Base-by-base conservation (phyloP, 2,113 vertebrate species). In the Tetrao urogallus region DNA sequence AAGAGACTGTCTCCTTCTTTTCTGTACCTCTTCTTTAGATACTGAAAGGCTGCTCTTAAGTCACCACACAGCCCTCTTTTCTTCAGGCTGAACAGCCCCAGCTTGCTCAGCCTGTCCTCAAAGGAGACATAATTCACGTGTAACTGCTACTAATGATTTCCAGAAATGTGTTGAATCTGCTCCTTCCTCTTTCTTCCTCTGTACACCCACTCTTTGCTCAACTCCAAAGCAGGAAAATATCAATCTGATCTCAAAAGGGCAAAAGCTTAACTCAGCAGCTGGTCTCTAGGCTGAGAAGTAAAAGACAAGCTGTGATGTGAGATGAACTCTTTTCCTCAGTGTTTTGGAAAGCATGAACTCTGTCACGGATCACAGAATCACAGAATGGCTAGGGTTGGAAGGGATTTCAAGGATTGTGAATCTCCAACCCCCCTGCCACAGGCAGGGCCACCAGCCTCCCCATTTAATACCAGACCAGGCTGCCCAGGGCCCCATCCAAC, bases 241-340 rank as follows among this genome's bases (percentile, higher is more conserved):
- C 56, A 34, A 21, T 74, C 81, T 42, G 9, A 47, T 56, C 25
- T 72, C 40, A 80, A 50, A 91, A 92, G 75, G 64, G 12, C 82
- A 86, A 94, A 93, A 82, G 79, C 25, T 71, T 50, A 52, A 48
- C 75, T 79, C 85, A 91, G 73, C 64, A 92, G 50, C 63, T 91
- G 72, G 2, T 89, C 40, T 74, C 48, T 91, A 76, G 93, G 82
- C 30, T 91, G 60, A 38, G 80, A 74, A 66, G 50, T 76, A 82
- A 89, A 86, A 66, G 78, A 92, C 61, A 82, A 82, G 24, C 78
- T 88, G 82, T 58, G 67, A 86, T 50, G 45, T 74, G 40, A 50
- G 72, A 30, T 82, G 74, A 89, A 56, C 10, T 47, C 13, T 73
- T 90, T 82, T 73, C 60, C 57, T 82, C 65, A 4, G 13, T 80